phyloP scores from a whole-genome alignment of 1,140 invertebrate species.

The Drosophila seguyi region DNA sequence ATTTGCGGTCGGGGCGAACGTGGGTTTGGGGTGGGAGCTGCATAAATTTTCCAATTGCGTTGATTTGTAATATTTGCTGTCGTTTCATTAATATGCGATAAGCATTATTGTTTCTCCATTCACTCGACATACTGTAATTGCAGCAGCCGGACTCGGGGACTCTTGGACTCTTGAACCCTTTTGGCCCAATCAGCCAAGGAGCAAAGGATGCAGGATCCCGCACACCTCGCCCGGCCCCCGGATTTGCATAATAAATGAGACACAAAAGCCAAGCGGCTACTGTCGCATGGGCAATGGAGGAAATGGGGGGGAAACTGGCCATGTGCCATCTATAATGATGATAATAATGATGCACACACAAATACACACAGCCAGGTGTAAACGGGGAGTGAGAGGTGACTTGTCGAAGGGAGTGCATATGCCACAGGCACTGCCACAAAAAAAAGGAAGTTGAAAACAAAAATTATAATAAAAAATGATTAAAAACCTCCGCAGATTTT shows the following conservation, averaged over 20 bases:
- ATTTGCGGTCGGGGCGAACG: conserved; percentile 11
- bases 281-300: conserved; percentile 64
- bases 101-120: conserved; percentile 37
- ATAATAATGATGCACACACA: conserved; percentile 75
- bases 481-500: background rate
- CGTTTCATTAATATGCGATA: conserved; percentile 55
- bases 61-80: conserved; percentile 61
- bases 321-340: conserved; percentile 78
- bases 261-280: conserved; percentile 78
- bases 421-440: conserved; percentile 19
- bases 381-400: conserved; percentile 46
- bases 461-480: background rate
- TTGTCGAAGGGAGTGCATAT: conserved; percentile 55
- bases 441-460: too few species aligned
- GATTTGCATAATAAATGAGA: conserved; percentile 83
- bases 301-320: conserved; percentile 37
- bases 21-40: background rate
- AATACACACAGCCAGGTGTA: conserved; percentile 54
- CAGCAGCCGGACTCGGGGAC: conserved; percentile 25
- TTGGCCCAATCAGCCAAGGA: conserved; percentile 50
- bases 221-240: conserved; percentile 10
- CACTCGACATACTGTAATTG: conserved; percentile 48
- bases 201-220: conserved; percentile 26
- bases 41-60: conserved; percentile 51
- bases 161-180: conserved; percentile 57